Base-by-base conservation (phyloP, 2,113 vertebrate genomes). In the Salvelinus alpinus region DNA sequence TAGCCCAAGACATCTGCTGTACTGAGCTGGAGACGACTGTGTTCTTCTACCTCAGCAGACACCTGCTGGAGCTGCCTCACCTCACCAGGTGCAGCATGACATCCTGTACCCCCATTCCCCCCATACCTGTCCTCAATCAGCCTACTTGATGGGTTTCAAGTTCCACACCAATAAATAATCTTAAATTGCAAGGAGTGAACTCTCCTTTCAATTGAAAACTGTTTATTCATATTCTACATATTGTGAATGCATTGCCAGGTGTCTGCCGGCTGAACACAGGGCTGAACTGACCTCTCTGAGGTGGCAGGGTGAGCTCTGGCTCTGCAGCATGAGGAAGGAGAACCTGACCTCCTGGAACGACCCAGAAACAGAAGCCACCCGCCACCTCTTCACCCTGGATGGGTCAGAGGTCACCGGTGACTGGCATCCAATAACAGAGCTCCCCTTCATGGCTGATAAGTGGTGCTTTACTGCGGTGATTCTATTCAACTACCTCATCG, bases 381-480 rank as follows among this genome's bases (percentile, higher is more conserved):
- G 85, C 5, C 77, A 78, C 12, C 68, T 94, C 1, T 94, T 92
- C 77, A 76, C 68, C 24, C 78, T 92, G 62, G 80, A 82, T 20
- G 86, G 71, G 3, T 73, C 84, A 0, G 84, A 84, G 73, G 83
- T 88, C 64, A 54, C 72, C 5, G 69, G 73, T 38, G 48, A 60
- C 20, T 95, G 94, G 94, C 70, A 5, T 57, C 70, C 75, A 13
- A 16, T 85, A 13, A 80, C 90, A 57, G 82, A 88, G 74, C 80
- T 95, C 78, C 94, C 94, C 4, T 94, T 95, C 74, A 76, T 29
- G 78, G 91, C 93, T 3, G 92, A 95, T 71, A 95, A 95, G 51
- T 95, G 94, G 94, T 92, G 93, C 79, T 93, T 94, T 81, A 94
- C 93, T 20, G 82, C 91, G 0, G 93, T 91, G 29, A 90, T 94